Conservation (phyloP, 1,140 invertebrate species). For the Pseudomyrmex concolor region DNA sequence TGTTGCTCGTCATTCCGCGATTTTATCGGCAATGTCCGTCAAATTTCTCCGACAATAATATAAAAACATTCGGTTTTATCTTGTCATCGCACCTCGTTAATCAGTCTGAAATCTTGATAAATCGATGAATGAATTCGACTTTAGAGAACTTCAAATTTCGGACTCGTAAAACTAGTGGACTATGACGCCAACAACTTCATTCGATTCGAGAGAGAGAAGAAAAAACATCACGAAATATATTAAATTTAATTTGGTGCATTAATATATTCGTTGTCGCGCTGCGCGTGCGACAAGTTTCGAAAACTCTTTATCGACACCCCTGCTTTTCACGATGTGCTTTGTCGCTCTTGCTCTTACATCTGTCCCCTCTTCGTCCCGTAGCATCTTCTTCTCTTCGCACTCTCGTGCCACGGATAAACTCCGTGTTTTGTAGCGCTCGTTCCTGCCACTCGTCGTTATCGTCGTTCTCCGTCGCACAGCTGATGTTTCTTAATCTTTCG, state of each 20-base stretch:
- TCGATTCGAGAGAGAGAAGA: background rate
- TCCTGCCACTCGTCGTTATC: slow-evolving; percentile 27
- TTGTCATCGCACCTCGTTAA: background rate
- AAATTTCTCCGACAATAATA: background rate
- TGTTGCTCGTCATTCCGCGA: background rate
- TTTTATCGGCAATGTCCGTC: slow-evolving; percentile 1
- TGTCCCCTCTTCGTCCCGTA: slow-evolving; percentile 39
- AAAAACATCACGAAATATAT: no score
- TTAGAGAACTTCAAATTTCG: background rate
- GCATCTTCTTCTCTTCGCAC: slow-evolving; percentile 48
- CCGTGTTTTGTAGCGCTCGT: slow-evolving; percentile 22
- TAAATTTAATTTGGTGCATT: background rate
- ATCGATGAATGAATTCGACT: background rate
- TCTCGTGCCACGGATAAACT: slow-evolving; percentile 59
- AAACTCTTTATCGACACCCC: slow-evolving; percentile 74
- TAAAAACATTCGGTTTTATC: background rate
- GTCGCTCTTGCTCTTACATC: slow-evolving; percentile 17
- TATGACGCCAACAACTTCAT: background rate
- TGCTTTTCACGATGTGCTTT: slow-evolving; percentile 48
- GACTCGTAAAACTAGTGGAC: background rate
- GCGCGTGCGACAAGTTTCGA: slow-evolving; percentile 49
- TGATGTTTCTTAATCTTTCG: slow-evolving; percentile 72
- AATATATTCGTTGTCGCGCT: background rate
- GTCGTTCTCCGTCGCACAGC: slow-evolving; percentile 60
- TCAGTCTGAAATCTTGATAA: no score